Conservation (phyloP, 2,888 invertebrate species). For the Oligia latruncula region DNA sequence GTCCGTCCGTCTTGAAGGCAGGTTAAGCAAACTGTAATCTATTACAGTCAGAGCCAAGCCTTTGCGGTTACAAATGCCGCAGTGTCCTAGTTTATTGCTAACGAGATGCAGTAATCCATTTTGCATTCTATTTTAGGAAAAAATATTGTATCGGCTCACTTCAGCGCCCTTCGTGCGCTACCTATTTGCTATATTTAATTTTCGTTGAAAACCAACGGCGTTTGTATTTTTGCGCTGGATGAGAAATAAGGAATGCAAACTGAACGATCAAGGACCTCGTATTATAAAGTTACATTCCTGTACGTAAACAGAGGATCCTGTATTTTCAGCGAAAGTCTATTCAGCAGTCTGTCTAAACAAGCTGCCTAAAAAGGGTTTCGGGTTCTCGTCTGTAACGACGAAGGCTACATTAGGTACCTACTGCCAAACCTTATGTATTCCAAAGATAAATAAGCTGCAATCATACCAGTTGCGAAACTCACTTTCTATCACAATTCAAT, state of each 20-base stretch:
- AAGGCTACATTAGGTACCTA: not conserved
- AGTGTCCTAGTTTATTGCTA: constrained; percentile 77
- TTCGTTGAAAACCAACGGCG: constrained; percentile 2
- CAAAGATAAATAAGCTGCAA: not conserved
- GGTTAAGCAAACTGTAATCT: constrained; percentile 81
- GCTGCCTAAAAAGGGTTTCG: not conserved
- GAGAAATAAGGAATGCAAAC: not conserved
- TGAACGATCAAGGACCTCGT: not conserved
- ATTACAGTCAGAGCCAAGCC: constrained; percentile 74
- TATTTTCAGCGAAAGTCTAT: not conserved
- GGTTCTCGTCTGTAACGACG: not conserved
- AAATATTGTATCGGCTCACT: constrained; percentile 37
- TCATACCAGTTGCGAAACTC: no score
- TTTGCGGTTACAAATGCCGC: constrained; percentile 78
- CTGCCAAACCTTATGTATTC: not conserved
- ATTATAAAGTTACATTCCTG: not conserved
- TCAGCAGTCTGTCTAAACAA: not conserved
- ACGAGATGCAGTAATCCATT: constrained; percentile 74
- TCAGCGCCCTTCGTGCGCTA: constrained; percentile 2
- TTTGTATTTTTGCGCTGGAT: not conserved
- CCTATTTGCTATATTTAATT: constrained; percentile 29
- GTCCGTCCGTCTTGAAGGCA: constrained; percentile 69
- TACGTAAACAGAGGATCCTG: not conserved
- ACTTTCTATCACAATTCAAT: not conserved
- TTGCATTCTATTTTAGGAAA: constrained; percentile 67